Evolutionary conservation across 2,113 vertebrate genomes (phyloP).

Genomic region (Periophthalmus modestus): DNA sequence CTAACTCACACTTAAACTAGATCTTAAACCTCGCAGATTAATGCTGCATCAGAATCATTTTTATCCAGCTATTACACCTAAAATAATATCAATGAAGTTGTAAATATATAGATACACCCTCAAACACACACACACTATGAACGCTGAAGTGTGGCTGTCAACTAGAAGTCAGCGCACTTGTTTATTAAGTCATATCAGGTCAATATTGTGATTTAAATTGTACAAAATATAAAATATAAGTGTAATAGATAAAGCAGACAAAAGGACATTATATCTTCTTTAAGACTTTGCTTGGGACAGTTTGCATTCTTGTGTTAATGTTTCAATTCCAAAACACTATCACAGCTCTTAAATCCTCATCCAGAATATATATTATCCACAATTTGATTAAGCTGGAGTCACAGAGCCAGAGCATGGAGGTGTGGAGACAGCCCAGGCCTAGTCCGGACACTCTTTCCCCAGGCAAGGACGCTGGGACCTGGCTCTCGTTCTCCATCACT

Average conservation of each 20-base stretch:
- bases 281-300: too few relatives aligned
- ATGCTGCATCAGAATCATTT: not conserved
- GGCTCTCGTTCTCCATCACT: slow-evolving; percentile 73
- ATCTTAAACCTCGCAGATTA: slow-evolving; percentile 15
- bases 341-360: too few relatives aligned
- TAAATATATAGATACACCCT: not conserved
- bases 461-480: slow-evolving; percentile 72
- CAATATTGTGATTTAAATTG: too few relatives aligned
- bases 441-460: slow-evolving; percentile 68
- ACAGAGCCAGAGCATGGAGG: slow-evolving; percentile 41
- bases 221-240: too few relatives aligned
- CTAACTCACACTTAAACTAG: slow-evolving; percentile 17
- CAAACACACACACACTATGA: too few relatives aligned
- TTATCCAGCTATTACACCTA: not conserved
- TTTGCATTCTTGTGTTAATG: not conserved
- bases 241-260: too few relatives aligned
- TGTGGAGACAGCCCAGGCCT: slow-evolving; percentile 39
- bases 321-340: not conserved
- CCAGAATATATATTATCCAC: not conserved
- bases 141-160: too few relatives aligned
- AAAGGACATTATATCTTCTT: too few relatives aligned
- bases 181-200: too few relatives aligned
- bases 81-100: not conserved
- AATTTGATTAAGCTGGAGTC: not conserved
- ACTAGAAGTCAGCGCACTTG: too few relatives aligned